Base-by-base conservation (phyloP, 2,113 vertebrate species). In the Anseranas semipalmata region DNA sequence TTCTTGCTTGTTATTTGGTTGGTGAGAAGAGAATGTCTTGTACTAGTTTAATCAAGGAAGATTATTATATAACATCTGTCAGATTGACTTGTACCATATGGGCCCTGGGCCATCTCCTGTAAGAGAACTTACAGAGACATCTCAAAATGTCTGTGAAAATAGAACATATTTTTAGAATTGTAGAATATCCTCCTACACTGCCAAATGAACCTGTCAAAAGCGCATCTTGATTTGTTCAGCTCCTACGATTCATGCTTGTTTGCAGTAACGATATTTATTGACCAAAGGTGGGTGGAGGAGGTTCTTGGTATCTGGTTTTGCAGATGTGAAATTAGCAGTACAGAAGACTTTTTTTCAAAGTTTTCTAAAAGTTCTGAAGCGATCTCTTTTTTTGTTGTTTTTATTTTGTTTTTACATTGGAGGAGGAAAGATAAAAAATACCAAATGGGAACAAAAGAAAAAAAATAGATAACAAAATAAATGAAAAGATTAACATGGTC, bases 131-230 rank as follows among this genome's bases (percentile, higher is more conserved):
- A 95, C 62, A 92, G 95, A 97, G 92, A 95, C 43, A 96, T 96
- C 90, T 92, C 96, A 96, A 96, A 97, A 96, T 93, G 89, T 96
- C 94, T 97, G 95, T 89, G 95, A 97, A 97, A 97, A 97, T 95
- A 95, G 79, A 95, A 87, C 7, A 7, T 95, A 97, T 97, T 95
- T 97, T 97, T 97, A 97, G 97, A 97, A 95, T 96, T 94, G 95
- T 95, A 96, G 93, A 97, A 97, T 97, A 94, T 95, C 96, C 94
- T 97, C 96, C 97, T 91, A 97, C 97, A 95, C 95, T 93, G 89
- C 93, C 83, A 96, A 97, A 96, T 71, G 93, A 97, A 96, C 93
- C 97, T 97, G 97, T 97, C 97, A 97, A 97, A 97, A 97, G 96
- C 95, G n/a, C 96, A 97, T 96, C 97, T 94, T 97, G 95, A 85